These are phyloP conservation scores for Lacanobia oleracea DNA, from an alignment of 2,888 invertebrate species.

Conservation along the genomic window DNA sequence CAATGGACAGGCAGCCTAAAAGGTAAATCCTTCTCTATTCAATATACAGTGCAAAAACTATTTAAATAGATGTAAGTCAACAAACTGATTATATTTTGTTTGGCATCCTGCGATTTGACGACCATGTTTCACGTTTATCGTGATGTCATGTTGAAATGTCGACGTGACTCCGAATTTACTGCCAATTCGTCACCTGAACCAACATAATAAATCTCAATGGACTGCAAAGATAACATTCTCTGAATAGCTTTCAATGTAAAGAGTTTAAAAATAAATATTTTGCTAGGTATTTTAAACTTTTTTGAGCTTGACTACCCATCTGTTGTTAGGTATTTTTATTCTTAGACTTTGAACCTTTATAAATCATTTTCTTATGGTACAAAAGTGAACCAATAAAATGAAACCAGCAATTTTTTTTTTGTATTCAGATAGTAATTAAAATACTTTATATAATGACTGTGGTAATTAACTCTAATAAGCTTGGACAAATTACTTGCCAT, in stretches of 20 bases:
- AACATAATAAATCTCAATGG: constrained; percentile 22
- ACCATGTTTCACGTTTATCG: background rate
- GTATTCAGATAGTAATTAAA: constrained; percentile 3
- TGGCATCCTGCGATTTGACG: constrained; percentile 9
- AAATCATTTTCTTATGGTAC: background rate
- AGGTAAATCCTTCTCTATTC: background rate
- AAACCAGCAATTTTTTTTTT: background rate
- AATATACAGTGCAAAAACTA: constrained; percentile 40
- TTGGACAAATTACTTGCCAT: constrained; percentile 21
- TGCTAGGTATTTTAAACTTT: constrained; percentile 40
- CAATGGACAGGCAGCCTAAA: no score
- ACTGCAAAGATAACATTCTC: constrained; percentile 53
- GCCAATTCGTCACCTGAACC: constrained; percentile 9
- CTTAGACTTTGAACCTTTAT: background rate
- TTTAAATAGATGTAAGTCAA: constrained; percentile 14
- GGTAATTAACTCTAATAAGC: constrained; percentile 18
- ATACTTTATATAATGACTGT: constrained; percentile 24
- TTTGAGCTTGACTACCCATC: constrained; percentile 23
- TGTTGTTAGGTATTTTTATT: constrained; percentile 7
- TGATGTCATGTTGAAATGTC: background rate
- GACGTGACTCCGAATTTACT: background rate
- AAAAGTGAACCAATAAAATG: constrained; percentile 11
- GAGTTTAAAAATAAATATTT: constrained; percentile 42
- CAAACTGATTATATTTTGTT: constrained; percentile 18
- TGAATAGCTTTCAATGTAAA: constrained; percentile 33